Conservation (phyloP, 2,888 invertebrate species). For the Bibio marci region DNA sequence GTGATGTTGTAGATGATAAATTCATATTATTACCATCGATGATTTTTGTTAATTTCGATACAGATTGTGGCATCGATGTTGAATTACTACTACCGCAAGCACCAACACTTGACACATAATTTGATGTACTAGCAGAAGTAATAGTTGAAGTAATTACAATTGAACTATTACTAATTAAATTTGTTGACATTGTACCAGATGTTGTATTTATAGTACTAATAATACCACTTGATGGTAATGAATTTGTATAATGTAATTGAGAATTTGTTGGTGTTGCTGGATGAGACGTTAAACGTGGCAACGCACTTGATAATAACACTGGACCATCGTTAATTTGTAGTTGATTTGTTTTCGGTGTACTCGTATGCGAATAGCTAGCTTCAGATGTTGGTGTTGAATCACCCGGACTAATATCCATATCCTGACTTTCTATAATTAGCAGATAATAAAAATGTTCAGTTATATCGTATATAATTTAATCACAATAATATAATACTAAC, state of each 20-base stretch:
- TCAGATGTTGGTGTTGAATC: constrained; percentile 78
- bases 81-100: neutral
- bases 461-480: no score
- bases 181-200: constrained; percentile 1
- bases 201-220: constrained; percentile 2
- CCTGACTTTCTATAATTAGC: constrained; percentile 45
- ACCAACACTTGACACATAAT: neutral
- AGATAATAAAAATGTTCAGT: neutral
- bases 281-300: constrained; percentile 34
- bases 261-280: constrained; percentile 15
- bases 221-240: constrained; percentile 13
- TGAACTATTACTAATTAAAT: constrained; percentile 3
- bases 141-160: no score
- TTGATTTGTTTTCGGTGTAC: constrained; percentile 24
- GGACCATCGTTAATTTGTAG: constrained; percentile 24
- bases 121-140: no score
- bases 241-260: constrained; percentile 19
- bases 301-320: constrained; percentile 34
- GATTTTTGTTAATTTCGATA: constrained; percentile 5
- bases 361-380: constrained; percentile 41
- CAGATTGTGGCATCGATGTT: neutral
- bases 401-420: constrained; percentile 90
- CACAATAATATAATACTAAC: constrained; percentile 16
- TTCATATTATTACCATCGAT: constrained; percentile 7
- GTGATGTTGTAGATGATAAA: constrained; percentile 9